These are phyloP conservation scores for Solen grandis DNA, from an alignment of 1,140 invertebrate genomes.

Conservation along the genomic window DNA sequence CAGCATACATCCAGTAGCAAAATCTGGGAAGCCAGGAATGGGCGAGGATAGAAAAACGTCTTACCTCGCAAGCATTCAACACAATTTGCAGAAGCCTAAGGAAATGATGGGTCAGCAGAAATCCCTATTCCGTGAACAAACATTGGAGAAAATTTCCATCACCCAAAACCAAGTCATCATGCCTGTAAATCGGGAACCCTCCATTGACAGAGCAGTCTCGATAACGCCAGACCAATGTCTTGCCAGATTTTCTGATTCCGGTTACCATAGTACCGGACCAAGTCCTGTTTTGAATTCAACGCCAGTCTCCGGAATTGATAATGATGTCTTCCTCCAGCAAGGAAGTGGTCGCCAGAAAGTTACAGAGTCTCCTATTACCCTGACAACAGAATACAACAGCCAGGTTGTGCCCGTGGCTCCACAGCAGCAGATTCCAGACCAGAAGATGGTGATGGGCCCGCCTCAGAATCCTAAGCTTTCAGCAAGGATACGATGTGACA, in stretches of 20 bases:
- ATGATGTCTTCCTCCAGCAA: background rate
- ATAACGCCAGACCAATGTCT: conserved; percentile 23
- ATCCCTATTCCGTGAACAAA: background rate
- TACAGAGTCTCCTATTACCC: conserved; percentile 33
- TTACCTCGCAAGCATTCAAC: conserved; percentile 51
- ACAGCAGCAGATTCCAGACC: conserved; percentile 5
- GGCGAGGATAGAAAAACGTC: background rate
- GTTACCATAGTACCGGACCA: conserved; percentile 46
- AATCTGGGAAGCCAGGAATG: background rate
- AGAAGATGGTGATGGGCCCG: conserved; percentile 1
- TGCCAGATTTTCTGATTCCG: conserved; percentile 45
- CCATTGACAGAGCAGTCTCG: conserved; percentile 10
- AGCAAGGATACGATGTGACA: background rate
- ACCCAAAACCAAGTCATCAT: background rate
- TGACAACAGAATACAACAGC: conserved; percentile 6
- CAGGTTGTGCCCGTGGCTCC: background rate
- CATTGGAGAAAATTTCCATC: background rate
- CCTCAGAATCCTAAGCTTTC: conserved; percentile 5
- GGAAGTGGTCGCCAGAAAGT: background rate
- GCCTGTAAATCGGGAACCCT: background rate
- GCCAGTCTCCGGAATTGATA: conserved; percentile 26
- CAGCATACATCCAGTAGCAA: background rate
- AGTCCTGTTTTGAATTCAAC: conserved; percentile 49
- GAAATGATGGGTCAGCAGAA: conserved; percentile 2
- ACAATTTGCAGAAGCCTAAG: conserved; percentile 40